Evolutionary conservation across 2,797 vertebrate species (phyloP).

Genomic region (Eremophila alpestris): DNA sequence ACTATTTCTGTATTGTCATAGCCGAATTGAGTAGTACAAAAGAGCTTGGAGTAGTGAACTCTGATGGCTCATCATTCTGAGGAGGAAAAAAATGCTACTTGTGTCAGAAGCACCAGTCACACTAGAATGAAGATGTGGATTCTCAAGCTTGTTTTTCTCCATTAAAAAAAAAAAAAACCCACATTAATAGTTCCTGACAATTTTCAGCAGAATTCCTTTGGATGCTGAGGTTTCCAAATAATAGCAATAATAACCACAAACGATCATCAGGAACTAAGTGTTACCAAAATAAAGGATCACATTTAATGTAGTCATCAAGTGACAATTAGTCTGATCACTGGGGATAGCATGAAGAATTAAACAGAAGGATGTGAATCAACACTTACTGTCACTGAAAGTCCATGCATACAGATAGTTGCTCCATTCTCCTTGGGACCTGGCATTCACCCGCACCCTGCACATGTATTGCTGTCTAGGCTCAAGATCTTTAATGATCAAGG

Average conservation of each 20-base stretch:
- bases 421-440: constrained; percentile 78
- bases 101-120: background rate
- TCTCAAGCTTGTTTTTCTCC: background rate
- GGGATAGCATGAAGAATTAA: background rate
- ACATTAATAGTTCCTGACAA: background rate
- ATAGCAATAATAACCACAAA: background rate
- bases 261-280: background rate
- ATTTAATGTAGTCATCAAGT: background rate
- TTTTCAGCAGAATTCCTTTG: background rate
- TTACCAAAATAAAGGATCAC: background rate
- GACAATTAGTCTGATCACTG: background rate
- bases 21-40: background rate
- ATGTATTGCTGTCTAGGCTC: constrained; percentile 82
- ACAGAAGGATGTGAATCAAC: background rate
- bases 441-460: constrained; percentile 81
- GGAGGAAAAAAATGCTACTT: background rate
- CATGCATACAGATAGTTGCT: constrained; percentile 81
- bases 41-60: background rate
- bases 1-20: background rate
- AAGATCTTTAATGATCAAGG: constrained; percentile 73
- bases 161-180: background rate
- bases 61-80: background rate
- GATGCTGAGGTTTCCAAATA: background rate
- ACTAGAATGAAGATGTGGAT: background rate
- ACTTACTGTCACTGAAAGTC: constrained; percentile 88